Evolutionary conservation across 1,140 invertebrate genomes (phyloP).

Genomic region (Zaprionus tsacasi): DNA sequence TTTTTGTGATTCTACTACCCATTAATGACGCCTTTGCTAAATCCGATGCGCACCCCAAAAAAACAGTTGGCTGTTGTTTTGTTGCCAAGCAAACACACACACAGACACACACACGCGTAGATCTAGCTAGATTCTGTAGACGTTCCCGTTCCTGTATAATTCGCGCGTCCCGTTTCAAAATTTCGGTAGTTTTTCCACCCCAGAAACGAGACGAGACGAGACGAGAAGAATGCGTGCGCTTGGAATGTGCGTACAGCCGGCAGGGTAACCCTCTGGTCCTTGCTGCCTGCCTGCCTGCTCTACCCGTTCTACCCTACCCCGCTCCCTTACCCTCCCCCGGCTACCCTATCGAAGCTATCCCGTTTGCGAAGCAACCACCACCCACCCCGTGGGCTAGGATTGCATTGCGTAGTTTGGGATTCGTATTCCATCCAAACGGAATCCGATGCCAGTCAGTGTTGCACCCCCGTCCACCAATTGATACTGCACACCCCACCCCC

Average conservation of each 20-base stretch:
- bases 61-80: slow-evolving; percentile 48
- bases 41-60: slow-evolving; percentile 63
- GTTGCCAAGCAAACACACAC: slow-evolving; percentile 57
- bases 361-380: neutral
- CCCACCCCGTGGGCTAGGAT: neutral
- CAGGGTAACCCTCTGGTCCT: neutral
- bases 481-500: neutral
- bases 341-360: neutral
- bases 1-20: slow-evolving; percentile 20
- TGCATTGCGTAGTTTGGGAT: slow-evolving; percentile 5
- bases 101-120: slow-evolving; percentile 13
- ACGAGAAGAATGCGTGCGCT: slow-evolving; percentile 1
- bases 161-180: slow-evolving; percentile 24
- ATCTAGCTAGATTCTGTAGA: slow-evolving; percentile 13
- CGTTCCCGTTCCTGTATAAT: slow-evolving; percentile 41
- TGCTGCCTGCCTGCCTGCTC: neutral
- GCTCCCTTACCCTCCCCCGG: neutral
- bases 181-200: slow-evolving; percentile 67
- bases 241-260: slow-evolving; percentile 7
- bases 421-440: neutral
- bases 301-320: neutral
- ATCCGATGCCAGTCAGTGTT: slow-evolving; percentile 1
- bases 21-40: slow-evolving; percentile 42
- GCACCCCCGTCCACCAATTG: neutral
- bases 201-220: slow-evolving; percentile 5